phyloP scores from a whole-genome alignment of 35 echinoderm and acorn worm species.

The Amphiura filiformis region DNA sequence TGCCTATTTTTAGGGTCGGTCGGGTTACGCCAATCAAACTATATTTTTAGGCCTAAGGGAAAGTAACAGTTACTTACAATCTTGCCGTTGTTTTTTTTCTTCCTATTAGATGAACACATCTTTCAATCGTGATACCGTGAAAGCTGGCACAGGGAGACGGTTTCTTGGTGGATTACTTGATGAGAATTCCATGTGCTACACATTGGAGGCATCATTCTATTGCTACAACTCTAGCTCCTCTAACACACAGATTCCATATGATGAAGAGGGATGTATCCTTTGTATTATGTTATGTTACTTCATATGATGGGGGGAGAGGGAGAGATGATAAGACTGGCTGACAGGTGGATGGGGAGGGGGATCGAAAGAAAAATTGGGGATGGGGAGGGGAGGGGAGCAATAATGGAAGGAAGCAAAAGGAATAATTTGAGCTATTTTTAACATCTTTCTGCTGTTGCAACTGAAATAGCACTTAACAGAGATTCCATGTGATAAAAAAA shows the following conservation, averaged over 20 bases:
- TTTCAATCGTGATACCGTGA: slow-evolving; percentile 92
- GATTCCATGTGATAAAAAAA: no score
- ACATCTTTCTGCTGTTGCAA: no score
- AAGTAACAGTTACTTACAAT: no score
- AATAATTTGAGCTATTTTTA: no score
- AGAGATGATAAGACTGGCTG: background rate
- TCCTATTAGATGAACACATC: slow-evolving; percentile 82
- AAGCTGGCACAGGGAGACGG: slow-evolving; percentile 87
- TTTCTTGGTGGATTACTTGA: slow-evolving; percentile 87
- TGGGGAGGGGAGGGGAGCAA: no score
- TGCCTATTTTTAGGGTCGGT: no score
- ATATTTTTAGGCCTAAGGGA: no score
- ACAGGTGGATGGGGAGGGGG: no score
- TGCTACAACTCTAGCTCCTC: slow-evolving; percentile 70
- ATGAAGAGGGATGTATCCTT: slow-evolving; percentile 98
- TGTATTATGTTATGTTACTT: background rate
- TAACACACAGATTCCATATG: slow-evolving; percentile 79
- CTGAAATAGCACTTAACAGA: no score
- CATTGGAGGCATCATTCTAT: slow-evolving; percentile 91
- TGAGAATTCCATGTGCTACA: slow-evolving; percentile 86
- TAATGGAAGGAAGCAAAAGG: no score
- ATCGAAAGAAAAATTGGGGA: no score
- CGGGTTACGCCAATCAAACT: no score
- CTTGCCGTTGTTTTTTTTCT: background rate
- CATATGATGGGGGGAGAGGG: background rate